Conservation (phyloP, 2,888 invertebrate species). For the Agriotes lineatus region DNA sequence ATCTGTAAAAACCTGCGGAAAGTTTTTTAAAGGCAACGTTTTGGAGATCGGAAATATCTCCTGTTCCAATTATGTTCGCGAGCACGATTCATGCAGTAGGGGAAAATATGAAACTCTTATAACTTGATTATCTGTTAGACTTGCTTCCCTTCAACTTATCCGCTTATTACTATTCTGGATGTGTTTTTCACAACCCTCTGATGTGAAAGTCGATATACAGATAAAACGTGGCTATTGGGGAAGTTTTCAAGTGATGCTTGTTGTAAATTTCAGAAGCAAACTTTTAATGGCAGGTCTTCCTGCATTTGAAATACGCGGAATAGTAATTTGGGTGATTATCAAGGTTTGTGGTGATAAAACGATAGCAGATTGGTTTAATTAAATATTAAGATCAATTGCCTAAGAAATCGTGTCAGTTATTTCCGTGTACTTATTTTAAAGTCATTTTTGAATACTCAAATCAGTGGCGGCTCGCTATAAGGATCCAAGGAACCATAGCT, state of each 20-base stretch:
- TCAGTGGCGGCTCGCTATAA: too few relatives aligned
- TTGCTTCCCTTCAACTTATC: conserved; percentile 42
- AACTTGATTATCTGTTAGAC: conserved; percentile 51
- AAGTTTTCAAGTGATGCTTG: conserved; percentile 37
- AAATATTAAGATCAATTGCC: too few relatives aligned
- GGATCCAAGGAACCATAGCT: too few relatives aligned
- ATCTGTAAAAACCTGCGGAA: conserved; percentile 2
- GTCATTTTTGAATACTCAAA: too few relatives aligned
- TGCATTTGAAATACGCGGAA: background rate
- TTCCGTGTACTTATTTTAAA: too few relatives aligned
- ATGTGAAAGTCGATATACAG: conserved; percentile 51
- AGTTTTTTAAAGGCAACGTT: conserved; percentile 29
- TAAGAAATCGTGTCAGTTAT: too few relatives aligned
- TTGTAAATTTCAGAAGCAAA: conserved; percentile 36
- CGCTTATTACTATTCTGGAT: conserved; percentile 48
- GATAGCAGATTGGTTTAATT: too few relatives aligned
- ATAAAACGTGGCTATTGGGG: conserved; percentile 48
- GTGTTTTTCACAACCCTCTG: conserved; percentile 47
- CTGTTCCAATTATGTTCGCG: conserved; percentile 40
- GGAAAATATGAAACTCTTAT: conserved; percentile 49
- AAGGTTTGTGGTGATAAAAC: too few relatives aligned
- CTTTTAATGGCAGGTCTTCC: conserved; percentile 32
- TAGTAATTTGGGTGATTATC: background rate
- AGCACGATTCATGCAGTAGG: conserved; percentile 40
- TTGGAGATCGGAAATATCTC: conserved; percentile 37